Evolutionary conservation across 2,888 invertebrate genomes (phyloP).

Genomic region (Microctonus hyperodae): DNA sequence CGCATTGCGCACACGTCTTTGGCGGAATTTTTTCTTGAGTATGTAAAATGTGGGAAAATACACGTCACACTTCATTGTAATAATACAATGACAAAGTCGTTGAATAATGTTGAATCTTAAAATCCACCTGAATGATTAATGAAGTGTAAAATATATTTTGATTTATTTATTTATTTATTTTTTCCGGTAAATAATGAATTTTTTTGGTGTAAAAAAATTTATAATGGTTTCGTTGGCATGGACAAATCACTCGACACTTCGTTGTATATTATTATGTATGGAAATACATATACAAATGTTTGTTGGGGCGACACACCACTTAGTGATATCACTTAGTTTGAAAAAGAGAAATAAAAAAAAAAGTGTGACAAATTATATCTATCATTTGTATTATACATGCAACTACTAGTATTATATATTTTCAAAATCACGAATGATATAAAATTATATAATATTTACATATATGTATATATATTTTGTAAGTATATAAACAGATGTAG

Average conservation of each 20-base stretch:
- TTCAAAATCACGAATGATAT: too few species aligned
- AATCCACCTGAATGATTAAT: not conserved
- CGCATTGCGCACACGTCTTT: not conserved
- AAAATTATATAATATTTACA: too few species aligned
- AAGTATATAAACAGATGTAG: too few species aligned
- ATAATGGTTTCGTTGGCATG: conserved; percentile 45
- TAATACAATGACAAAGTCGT: not conserved
- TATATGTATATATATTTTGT: too few species aligned
- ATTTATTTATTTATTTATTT: conserved; percentile 8
- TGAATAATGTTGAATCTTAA: not conserved
- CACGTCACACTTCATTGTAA: not conserved
- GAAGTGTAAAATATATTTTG: not conserved
- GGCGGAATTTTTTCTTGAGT: not conserved
- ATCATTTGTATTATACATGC: too few species aligned
- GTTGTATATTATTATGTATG: too few species aligned
- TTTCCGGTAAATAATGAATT: conserved; percentile 1
- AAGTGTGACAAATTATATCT: conserved; percentile 20
- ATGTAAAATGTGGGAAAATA: conserved; percentile 1
- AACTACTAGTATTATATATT: too few species aligned
- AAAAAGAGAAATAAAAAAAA: too few species aligned
- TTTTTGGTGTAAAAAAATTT: not conserved
- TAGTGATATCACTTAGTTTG: conserved; percentile 14
- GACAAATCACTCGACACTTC: conserved; percentile 57
- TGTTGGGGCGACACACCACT: conserved; percentile 15
- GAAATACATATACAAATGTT: not conserved